phyloP scores from a whole-genome alignment of 35 echinoderm and acorn worm species.

The Nesometra sesokonis region DNA sequence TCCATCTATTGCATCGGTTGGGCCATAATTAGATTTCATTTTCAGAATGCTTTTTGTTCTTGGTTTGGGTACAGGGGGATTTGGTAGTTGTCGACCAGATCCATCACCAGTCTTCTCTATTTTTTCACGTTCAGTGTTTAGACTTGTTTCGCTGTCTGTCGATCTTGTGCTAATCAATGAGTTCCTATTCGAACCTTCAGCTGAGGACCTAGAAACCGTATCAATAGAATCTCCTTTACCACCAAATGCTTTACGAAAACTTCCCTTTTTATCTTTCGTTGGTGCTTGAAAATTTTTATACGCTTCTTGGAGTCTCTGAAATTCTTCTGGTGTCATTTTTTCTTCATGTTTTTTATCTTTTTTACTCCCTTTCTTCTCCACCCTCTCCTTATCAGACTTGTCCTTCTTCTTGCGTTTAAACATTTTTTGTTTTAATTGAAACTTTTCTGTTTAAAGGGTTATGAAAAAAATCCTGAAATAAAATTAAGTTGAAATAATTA shows the following conservation, averaged over 20 bases:
- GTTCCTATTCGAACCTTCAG: slow-evolving; percentile 19
- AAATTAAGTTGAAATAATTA: background rate
- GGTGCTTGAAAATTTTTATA: slow-evolving; percentile 26
- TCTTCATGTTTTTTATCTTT: slow-evolving; percentile 47
- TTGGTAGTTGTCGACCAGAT: slow-evolving; percentile 4
- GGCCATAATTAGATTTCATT: slow-evolving; percentile 54
- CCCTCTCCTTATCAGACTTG: slow-evolving; percentile 12
- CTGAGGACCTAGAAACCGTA: background rate
- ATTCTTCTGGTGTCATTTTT: slow-evolving; percentile 43
- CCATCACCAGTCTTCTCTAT: slow-evolving; percentile 33
- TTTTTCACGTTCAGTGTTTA: background rate
- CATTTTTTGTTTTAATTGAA: slow-evolving; percentile 19
- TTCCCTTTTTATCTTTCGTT: slow-evolving; percentile 40
- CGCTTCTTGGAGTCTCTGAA: slow-evolving; percentile 53
- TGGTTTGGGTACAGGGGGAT: slow-evolving; percentile 18
- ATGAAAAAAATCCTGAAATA: background rate
- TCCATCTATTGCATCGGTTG: slow-evolving; percentile 11
- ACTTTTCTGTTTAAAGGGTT: background rate
- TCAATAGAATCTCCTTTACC: background rate
- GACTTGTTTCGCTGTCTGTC: background rate
- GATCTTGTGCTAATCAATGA: background rate
- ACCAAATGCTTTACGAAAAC: background rate
- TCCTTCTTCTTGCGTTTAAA: slow-evolving; percentile 81
- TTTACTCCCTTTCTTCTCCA: slow-evolving; percentile 64
- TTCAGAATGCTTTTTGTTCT: slow-evolving; percentile 36